A percentile compares a stretch with the other conserved stretches of the same genome.
phyloP scores from a whole-genome alignment of 2,888 invertebrate species.

The Mesorhabditis belari region DNA sequence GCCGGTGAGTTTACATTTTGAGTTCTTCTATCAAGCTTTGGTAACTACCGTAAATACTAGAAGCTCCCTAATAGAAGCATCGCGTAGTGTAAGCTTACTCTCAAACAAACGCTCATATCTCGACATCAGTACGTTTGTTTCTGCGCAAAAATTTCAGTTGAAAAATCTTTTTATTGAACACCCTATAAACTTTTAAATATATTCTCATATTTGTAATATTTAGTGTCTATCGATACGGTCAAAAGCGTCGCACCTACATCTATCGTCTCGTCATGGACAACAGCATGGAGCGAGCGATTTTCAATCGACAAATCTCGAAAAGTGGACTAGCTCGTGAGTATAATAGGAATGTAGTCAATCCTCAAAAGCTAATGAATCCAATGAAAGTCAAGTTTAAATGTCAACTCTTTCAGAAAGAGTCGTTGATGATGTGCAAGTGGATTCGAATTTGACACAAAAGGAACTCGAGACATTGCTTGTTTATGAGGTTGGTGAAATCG shows the following conservation, averaged over 20 bases:
- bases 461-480: slow-evolving; percentile 64
- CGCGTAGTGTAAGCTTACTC: no score
- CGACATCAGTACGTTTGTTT: no score
- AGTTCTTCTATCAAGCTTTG: neutral
- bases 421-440: slow-evolving; percentile 94
- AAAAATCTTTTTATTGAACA: neutral
- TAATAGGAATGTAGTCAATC: neutral
- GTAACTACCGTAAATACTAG: neutral
- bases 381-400: neutral
- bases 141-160: no score
- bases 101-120: no score
- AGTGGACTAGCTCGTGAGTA: slow-evolving; percentile 76
- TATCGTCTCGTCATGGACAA: slow-evolving; percentile 94
- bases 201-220: neutral
- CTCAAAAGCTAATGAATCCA: no score
- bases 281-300: slow-evolving; percentile 92
- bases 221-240: slow-evolving; percentile 67
- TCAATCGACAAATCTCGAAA: slow-evolving; percentile 94
- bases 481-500: slow-evolving; percentile 53
- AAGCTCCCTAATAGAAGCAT: no score
- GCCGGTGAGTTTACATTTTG: slow-evolving; percentile 65
- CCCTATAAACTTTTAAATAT: neutral
- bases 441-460: slow-evolving; percentile 64
- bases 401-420: slow-evolving; percentile 69
- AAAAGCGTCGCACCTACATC: slow-evolving; percentile 85